Conservation (phyloP, 2,113 vertebrate genomes). For the Zosterops borbonicus region DNA sequence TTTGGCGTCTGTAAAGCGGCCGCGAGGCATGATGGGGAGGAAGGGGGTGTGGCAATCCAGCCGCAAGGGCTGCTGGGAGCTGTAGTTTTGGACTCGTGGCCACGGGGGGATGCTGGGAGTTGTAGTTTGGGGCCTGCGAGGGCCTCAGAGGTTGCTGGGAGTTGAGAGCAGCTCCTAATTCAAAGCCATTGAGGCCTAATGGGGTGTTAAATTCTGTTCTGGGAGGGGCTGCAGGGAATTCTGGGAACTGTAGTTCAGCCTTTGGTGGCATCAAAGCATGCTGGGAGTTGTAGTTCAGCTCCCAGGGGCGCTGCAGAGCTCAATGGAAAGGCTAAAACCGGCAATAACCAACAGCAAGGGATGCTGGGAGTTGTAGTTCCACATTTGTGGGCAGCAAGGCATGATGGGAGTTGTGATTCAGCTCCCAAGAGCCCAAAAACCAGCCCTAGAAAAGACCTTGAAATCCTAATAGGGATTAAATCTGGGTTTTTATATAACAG, state of each 20-base stretch:
- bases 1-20: accelerated
- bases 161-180: accelerated
- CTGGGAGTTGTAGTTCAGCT: neutral
- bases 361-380: neutral
- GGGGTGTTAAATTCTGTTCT: accelerated
- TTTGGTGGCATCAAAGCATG: accelerated
- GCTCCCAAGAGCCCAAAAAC: accelerated
- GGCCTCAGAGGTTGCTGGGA: neutral
- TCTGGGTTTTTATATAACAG: accelerated
- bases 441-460: too few species aligned
- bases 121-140: neutral
- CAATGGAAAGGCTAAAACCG: accelerated
- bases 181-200: accelerated
- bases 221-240: too few species aligned
- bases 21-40: neutral
- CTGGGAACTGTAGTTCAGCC: neutral
- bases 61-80: neutral
- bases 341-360: neutral
- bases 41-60: accelerated
- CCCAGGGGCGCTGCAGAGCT: too few species aligned
- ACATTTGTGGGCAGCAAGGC: accelerated
- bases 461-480: too few species aligned
- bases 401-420: neutral
- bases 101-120: neutral
- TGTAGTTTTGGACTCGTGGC: neutral